A percentile compares a stretch with the other conserved stretches of the same genome.
Conservation (phyloP, 1,140 invertebrate genomes). For the Drosophila ficusphila region DNA sequence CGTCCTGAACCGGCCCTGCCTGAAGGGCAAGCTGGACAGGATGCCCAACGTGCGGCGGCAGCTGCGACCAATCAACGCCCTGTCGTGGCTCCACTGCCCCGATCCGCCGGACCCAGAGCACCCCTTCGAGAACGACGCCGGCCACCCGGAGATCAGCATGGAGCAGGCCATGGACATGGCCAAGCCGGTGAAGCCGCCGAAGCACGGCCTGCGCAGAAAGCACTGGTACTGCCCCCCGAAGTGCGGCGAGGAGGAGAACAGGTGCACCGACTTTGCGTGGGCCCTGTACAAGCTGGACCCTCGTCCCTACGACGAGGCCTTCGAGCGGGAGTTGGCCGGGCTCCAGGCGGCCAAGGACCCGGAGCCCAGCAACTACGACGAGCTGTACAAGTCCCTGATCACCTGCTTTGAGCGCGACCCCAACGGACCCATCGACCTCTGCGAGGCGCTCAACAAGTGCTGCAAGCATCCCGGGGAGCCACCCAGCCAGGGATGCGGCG, state of each 20-base stretch:
- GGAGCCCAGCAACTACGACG: conserved; percentile 61
- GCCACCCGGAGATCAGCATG: not conserved
- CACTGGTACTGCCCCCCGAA: conserved; percentile 22
- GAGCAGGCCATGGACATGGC: conserved; percentile 12
- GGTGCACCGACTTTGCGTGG: conserved; percentile 46
- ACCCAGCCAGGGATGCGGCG: conserved; percentile 3
- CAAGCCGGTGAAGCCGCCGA: not conserved
- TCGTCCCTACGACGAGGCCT: not conserved
- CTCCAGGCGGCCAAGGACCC: not conserved
- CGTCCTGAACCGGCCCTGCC: conserved; percentile 34
- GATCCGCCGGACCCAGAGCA: not conserved
- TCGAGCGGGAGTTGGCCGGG: not conserved
- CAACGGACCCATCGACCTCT: not conserved
- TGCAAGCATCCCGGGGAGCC: conserved; percentile 22
- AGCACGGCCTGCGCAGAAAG: conserved; percentile 1
- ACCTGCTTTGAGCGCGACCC: conserved; percentile 35
- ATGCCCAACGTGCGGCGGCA: conserved; percentile 52
- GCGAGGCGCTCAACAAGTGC: conserved; percentile 25
- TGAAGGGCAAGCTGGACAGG: conserved; percentile 16
- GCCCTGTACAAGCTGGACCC: conserved; percentile 26
- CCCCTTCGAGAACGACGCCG: conserved; percentile 21
- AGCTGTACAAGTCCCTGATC: conserved; percentile 43
- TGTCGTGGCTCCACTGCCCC: conserved; percentile 24
- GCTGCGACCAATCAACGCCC: not conserved
- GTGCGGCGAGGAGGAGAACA: conserved; percentile 30